A percentile compares a stretch with the other conserved stretches of the same genome.
Evolutionary conservation across 1,140 invertebrate genomes (phyloP).

Genomic region (Drosophila tani): DNA sequence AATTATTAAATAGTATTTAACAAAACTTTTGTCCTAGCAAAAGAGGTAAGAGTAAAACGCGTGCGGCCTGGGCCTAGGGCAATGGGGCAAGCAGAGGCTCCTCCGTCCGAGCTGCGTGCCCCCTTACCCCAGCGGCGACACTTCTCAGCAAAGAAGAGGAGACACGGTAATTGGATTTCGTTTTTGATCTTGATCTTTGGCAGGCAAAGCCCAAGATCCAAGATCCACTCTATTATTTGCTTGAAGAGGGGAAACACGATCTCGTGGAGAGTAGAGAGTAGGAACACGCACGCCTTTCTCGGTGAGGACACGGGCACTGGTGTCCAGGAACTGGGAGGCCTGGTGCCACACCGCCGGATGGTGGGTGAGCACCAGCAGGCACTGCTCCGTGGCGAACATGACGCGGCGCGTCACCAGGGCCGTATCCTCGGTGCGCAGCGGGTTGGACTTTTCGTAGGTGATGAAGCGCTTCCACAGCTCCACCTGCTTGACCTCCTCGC

Average conservation of each 20-base stretch:
- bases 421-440: slow-evolving; percentile 97
- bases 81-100: slow-evolving; percentile 53
- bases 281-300: slow-evolving; percentile 94
- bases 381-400: slow-evolving; percentile 99
- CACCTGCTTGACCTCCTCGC: slow-evolving; percentile 97
- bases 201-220: slow-evolving; percentile 20
- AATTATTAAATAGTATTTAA: slow-evolving; percentile 6
- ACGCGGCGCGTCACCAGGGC: slow-evolving; percentile 96
- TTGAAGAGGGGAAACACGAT: slow-evolving; percentile 26
- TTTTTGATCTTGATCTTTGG: slow-evolving; percentile 45
- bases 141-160: slow-evolving; percentile 69
- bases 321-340: slow-evolving; percentile 97
- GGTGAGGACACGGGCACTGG: slow-evolving; percentile 95
- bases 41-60: slow-evolving; percentile 57
- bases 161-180: slow-evolving; percentile 49
- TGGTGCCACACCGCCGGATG: slow-evolving; percentile 99
- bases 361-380: slow-evolving; percentile 97
- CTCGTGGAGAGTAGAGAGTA: not conserved
- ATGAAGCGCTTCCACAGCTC: slow-evolving; percentile 99
- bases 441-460: slow-evolving; percentile 98
- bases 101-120: slow-evolving; percentile 49
- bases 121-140: slow-evolving; percentile 73
- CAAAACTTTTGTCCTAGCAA: not conserved
- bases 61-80: slow-evolving; percentile 65
- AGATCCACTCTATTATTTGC: slow-evolving; percentile 69